Evolutionary conservation across 2,113 vertebrate genomes (phyloP), one percentile per base, ranked within the genome.

Genomic region (Silurus glanis): DNA sequence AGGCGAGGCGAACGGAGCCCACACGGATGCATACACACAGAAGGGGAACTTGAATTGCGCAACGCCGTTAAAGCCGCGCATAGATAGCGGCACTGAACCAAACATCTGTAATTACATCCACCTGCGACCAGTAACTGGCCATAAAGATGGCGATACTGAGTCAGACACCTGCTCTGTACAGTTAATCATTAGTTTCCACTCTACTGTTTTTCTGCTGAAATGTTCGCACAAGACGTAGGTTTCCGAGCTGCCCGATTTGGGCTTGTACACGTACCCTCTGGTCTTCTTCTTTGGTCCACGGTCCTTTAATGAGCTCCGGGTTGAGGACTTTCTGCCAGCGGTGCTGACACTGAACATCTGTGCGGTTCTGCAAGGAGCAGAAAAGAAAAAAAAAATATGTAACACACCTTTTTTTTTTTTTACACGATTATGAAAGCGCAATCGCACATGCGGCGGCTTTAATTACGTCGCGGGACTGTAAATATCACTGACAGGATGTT

Each of bases 251-350:
- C 37, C 37, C 28, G 6, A 9, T 78, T 56, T 1, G 47, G 51
- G 25, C 47, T 49, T 23, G 19, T 85, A 14, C 90, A 89, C 94
- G 95, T 96, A 99, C 98, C 96, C 97, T 95, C 92, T 99, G 98
- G 94, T 99, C 98, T 91, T 99, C 98, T 92, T 99, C 98, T 94
- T 99, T 99, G 90, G 98, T 99, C 98, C 98, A 99, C 0, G 98
- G 98, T 53, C 98, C 98, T 94, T 99, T 99, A 91, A 99, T 99
- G 91, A 99, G 97, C 92, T 99, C 98, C 88, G 98, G 98, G 91
- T 99, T 99, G 83, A 99, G 93, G 53, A 99, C 98, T 90, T 99
- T 99, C 94, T 99, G 98, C 98, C 98, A 99, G 79, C 98, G 95
- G 92, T 99, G 98, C 90, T 99, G 98, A 90, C 98, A 99, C 92